Evolutionary conservation across 2,113 vertebrate species (phyloP).

Genomic region (Larimichthys crocea): DNA sequence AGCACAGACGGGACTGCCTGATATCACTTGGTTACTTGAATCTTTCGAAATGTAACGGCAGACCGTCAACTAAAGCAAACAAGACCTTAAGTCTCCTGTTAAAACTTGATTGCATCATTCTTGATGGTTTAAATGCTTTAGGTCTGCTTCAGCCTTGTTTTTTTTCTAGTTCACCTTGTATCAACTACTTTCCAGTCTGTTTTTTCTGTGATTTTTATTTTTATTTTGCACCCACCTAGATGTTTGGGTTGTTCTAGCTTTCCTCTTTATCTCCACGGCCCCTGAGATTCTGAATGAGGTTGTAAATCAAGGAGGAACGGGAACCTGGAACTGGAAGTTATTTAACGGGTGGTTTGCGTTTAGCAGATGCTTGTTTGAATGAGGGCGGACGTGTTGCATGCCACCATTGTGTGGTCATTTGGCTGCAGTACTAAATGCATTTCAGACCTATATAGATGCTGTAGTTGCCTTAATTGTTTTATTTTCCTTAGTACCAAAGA

Average conservation of each 20-base stretch:
- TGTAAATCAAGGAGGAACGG: background rate
- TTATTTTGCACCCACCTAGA: slow-evolving; percentile 18
- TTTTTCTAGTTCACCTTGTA: slow-evolving; percentile 22
- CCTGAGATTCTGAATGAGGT: background rate
- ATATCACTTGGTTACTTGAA: slow-evolving; percentile 45
- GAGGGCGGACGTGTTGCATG: slow-evolving; percentile 40
- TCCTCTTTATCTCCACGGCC: background rate
- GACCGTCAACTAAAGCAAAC: slow-evolving; percentile 50
- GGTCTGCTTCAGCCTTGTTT: slow-evolving; percentile 53
- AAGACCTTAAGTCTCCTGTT: slow-evolving; percentile 73
- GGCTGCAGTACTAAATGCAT: slow-evolving; percentile 73
- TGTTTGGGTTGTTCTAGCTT: slow-evolving; percentile 1
- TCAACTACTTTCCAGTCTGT: slow-evolving; percentile 4
- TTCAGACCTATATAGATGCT: slow-evolving; percentile 76
- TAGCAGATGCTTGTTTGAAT: slow-evolving; percentile 21
- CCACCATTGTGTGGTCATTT: slow-evolving; percentile 43
- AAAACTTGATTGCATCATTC: slow-evolving; percentile 75
- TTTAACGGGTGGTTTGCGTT: slow-evolving; percentile 20
- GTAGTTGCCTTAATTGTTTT: slow-evolving; percentile 84
- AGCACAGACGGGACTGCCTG: slow-evolving; percentile 12
- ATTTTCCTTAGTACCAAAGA: slow-evolving; percentile 83
- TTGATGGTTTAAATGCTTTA: slow-evolving; percentile 56
- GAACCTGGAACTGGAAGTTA: slow-evolving; percentile 39
- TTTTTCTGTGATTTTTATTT: slow-evolving; percentile 2
- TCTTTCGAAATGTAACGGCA: slow-evolving; percentile 32